Evolutionary conservation across 64 coral and sea anemone genomes (phyloP).

Genomic region (Dendronephthya gigantea): DNA sequence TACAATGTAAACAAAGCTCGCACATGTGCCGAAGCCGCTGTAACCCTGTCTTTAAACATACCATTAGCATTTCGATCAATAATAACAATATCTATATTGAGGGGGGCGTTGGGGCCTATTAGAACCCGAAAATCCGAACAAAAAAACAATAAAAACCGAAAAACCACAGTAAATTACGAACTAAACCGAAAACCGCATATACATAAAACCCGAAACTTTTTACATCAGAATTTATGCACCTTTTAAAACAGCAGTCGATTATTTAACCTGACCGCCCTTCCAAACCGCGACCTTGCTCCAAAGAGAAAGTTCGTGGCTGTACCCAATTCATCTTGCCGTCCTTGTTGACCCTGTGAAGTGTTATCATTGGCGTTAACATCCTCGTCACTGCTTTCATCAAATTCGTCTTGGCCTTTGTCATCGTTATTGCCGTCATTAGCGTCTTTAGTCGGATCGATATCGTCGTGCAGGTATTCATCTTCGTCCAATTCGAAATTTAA

Average conservation of each 20-base stretch:
- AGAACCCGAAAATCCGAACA: neutral
- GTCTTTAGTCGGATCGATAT: neutral
- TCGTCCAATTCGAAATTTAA: slow-evolving; percentile 15
- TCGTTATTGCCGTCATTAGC: neutral
- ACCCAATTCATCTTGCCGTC: neutral
- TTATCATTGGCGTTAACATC: slow-evolving; percentile 5
- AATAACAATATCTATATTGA: too few relatives aligned
- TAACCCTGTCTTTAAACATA: too few relatives aligned
- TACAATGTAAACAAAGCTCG: too few relatives aligned
- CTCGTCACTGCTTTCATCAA: slow-evolving; percentile 19
- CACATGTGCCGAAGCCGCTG: too few relatives aligned
- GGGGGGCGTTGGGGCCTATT: neutral
- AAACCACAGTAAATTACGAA: neutral
- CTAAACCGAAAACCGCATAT: slow-evolving; percentile 9
- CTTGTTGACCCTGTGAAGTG: slow-evolving; percentile 10
- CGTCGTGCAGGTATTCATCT: neutral
- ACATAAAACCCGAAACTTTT: neutral
- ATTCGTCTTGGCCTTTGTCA: slow-evolving; percentile 2
- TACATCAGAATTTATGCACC: neutral
- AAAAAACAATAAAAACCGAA: slow-evolving; percentile 13
- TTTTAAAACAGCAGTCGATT: slow-evolving; percentile 22
- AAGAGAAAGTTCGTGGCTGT: slow-evolving; percentile 14
- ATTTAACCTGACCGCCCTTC: slow-evolving; percentile 9
- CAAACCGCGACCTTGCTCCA: slow-evolving; percentile 14
- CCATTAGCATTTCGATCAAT: too few relatives aligned